Evolutionary conservation across 2,113 vertebrate genomes (phyloP), one percentile per base, ranked within the genome.

Genomic region (Coracopsis vasa): DNA sequence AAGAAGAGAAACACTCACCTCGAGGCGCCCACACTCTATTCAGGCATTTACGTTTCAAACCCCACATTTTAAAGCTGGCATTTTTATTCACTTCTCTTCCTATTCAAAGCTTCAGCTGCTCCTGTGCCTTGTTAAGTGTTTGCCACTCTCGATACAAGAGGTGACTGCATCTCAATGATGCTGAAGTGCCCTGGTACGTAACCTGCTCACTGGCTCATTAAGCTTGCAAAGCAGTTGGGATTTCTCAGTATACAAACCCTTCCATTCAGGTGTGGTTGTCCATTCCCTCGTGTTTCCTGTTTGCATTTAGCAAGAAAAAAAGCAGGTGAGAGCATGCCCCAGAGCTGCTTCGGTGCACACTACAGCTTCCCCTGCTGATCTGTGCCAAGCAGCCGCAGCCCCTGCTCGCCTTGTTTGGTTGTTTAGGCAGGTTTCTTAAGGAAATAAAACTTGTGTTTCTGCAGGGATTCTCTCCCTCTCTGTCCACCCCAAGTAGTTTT

Each of bases 131-230:
- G 41, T 70, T 77, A 71, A 83, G 47, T 7, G 83, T 86, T 88
- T 95, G 79, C 64, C 37, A 4, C 67, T 51, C n/a, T 78, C 8
- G 13, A 4, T 20, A 13, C 33, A 8, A 71, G 94, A 90, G 88
- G 82, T 84, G 93, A 58, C 93, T 90, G 93, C 94, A 93, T 95
- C 92, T 92, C 72, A 83, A 41, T 61, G 96, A 67, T 86, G 80
- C 92, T 74, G 50, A 61, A 88, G 82, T 92, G 88, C 75, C 92
- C 88, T 65, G 10, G 82, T 37, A 4, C 61, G 44, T 64, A 87
- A 86, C 82, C 90, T 78, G 60, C 67, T 88, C 39, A 0, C 47
- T 65, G 88, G 17, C 92, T 96, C 91, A 71, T 94, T 96, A 86
- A 79, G 47, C 80, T 56, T 58, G 51, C 86, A 95, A 84, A 95